Percentiles rank a stretch among this genome's conserved stretches.
Conservation (phyloP, 2,888 invertebrate genomes). For the Automeris io region DNA sequence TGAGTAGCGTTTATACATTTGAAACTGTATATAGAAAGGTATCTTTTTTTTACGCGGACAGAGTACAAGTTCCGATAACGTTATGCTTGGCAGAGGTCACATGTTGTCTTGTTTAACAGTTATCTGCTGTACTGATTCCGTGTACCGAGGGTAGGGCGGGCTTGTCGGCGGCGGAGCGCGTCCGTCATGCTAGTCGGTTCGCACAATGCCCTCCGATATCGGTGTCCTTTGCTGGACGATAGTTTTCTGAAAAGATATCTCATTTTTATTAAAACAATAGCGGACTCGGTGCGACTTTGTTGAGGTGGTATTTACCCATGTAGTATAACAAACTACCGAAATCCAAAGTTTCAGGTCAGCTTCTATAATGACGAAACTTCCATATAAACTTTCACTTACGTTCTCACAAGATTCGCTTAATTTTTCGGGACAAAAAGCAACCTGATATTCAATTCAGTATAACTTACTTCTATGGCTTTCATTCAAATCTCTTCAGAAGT, state of each 20-base stretch:
- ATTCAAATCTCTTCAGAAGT: no score
- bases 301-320: no score
- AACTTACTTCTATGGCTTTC: no score
- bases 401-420: no score
- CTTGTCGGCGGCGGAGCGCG: conserved; percentile 50
- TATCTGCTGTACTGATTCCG: conserved; percentile 31
- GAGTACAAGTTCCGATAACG: not conserved
- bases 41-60: not conserved
- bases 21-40: no score
- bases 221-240: conserved; percentile 29
- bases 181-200: conserved; percentile 55
- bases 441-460: no score
- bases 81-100: conserved; percentile 12
- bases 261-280: not conserved
- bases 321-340: no score
- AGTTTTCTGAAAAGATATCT: not conserved
- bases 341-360: no score
- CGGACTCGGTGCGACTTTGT: not conserved
- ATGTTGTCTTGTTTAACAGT: conserved; percentile 14
- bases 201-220: conserved; percentile 49
- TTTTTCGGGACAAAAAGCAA: no score
- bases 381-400: no score
- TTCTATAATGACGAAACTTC: no score
- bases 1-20: no score
- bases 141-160: conserved; percentile 33